A percentile compares a stretch with the other conserved stretches of the same genome.
These are phyloP conservation scores for Melanophora roralis DNA, from an alignment of 2,888 invertebrate species.

Conservation along the genomic window DNA sequence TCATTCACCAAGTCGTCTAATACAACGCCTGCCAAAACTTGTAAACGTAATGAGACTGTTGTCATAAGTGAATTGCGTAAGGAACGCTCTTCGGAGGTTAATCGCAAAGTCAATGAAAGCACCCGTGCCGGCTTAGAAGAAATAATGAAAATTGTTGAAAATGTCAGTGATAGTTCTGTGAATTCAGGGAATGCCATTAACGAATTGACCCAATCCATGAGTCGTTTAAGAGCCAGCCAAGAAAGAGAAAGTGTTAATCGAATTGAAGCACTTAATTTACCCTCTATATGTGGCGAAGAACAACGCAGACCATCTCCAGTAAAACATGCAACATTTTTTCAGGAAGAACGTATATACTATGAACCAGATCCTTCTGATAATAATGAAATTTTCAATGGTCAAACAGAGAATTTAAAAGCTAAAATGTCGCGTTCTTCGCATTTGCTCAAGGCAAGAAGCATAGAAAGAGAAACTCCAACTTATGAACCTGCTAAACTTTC, in stretches of 20 bases:
- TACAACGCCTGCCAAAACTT: slow-evolving; percentile 63
- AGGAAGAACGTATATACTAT: slow-evolving; percentile 66
- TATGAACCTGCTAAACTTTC: slow-evolving; percentile 68
- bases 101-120: slow-evolving; percentile 74
- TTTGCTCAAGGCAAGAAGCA: slow-evolving; percentile 68
- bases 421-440: slow-evolving; percentile 64
- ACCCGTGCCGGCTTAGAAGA: slow-evolving; percentile 75
- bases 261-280: slow-evolving; percentile 32
- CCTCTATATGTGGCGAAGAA: slow-evolving; percentile 4
- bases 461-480: slow-evolving; percentile 67
- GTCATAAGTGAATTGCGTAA: slow-evolving; percentile 65
- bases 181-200: slow-evolving; percentile 26
- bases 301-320: slow-evolving; percentile 58
- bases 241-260: slow-evolving; percentile 39
- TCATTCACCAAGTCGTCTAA: slow-evolving; percentile 64
- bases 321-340: slow-evolving; percentile 65
- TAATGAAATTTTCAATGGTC: slow-evolving; percentile 23
- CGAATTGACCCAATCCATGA: slow-evolving; percentile 53
- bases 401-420: slow-evolving; percentile 29
- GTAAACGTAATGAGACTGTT: slow-evolving; percentile 65
- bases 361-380: slow-evolving; percentile 54
- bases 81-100: slow-evolving; percentile 69
- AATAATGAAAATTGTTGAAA: slow-evolving; percentile 75
- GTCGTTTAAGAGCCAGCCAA: slow-evolving; percentile 55
- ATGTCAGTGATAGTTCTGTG: slow-evolving; percentile 65